Evolutionary conservation across 2,888 invertebrate genomes (phyloP).

Genomic region (Miltochrista miniata): DNA sequence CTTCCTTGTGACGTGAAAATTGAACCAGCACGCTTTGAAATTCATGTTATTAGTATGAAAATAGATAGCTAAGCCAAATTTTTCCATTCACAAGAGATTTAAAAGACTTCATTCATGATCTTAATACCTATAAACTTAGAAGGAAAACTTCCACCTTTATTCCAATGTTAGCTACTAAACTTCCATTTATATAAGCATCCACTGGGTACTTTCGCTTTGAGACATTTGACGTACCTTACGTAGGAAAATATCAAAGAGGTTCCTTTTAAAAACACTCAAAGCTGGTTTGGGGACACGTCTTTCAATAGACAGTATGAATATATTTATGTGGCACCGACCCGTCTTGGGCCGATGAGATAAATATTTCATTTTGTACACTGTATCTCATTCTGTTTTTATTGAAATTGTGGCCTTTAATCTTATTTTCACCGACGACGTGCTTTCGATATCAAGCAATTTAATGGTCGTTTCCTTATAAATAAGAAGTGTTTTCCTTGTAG

Average conservation of each 20-base stretch:
- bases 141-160: not conserved
- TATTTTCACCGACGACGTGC: slow-evolving; percentile 38
- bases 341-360: slow-evolving; percentile 55
- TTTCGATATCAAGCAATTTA: slow-evolving; percentile 9
- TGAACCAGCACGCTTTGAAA: too few species aligned
- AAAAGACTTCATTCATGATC: too few species aligned
- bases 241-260: slow-evolving; percentile 56
- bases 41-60: too few species aligned
- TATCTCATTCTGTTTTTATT: slow-evolving; percentile 68
- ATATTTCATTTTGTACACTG: slow-evolving; percentile 69
- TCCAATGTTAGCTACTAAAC: slow-evolving; percentile 3
- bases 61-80: too few species aligned
- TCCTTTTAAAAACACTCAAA: slow-evolving; percentile 65
- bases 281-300: slow-evolving; percentile 58
- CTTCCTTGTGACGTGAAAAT: too few species aligned
- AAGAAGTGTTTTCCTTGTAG: slow-evolving; percentile 1
- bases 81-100: too few species aligned
- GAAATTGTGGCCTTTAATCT: slow-evolving; percentile 55
- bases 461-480: slow-evolving; percentile 5
- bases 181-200: too few species aligned
- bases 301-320: slow-evolving; percentile 71
- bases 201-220: slow-evolving; percentile 42
- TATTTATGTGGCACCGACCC: slow-evolving; percentile 60
- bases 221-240: slow-evolving; percentile 44
- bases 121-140: too few species aligned